Conservation (phyloP, 1,140 invertebrate species). For the Plectrocnemia conspersa region DNA sequence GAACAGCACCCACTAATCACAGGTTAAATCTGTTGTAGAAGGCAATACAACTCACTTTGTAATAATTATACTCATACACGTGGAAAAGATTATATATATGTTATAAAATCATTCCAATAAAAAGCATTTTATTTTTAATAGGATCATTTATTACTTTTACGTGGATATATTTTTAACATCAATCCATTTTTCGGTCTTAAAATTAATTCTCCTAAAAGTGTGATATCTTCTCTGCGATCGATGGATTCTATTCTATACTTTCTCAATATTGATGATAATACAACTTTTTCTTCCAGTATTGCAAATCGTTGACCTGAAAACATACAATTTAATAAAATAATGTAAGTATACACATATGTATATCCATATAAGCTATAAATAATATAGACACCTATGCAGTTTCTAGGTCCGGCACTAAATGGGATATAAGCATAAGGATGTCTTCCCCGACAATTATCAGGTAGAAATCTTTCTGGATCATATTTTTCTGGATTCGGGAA, state of each 20-base stretch:
- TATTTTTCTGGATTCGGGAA: constrained; percentile 56
- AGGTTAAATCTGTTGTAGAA: too few species aligned
- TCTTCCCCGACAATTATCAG: constrained; percentile 52
- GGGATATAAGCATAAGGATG: constrained; percentile 64
- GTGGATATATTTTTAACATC: constrained; percentile 44
- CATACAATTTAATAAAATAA: neutral
- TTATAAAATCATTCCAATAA: too few species aligned
- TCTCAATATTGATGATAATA: constrained; percentile 61
- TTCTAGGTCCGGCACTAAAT: constrained; percentile 68
- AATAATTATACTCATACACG: too few species aligned
- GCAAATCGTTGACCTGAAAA: constrained; percentile 67
- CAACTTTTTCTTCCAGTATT: constrained; percentile 64
- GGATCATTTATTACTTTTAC: too few species aligned
- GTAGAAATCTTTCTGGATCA: constrained; percentile 58
- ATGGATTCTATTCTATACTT: constrained; percentile 56
- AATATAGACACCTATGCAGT: constrained; percentile 60
- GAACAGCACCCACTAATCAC: too few species aligned
- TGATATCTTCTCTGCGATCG: constrained; percentile 53
- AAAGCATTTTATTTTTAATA: neutral
- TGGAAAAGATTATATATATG: too few species aligned
- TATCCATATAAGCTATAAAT: neutral
- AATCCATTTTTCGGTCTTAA: constrained; percentile 55
- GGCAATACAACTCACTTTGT: too few species aligned
- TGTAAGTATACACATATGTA: constrained; percentile 2
- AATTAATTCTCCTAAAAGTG: constrained; percentile 53